A percentile compares a stretch with the other conserved stretches of the same genome.
Evolutionary conservation across 35 echinoderm and acorn worm species (phyloP).

Genomic region (Strongylocentrotus purpuratus): DNA sequence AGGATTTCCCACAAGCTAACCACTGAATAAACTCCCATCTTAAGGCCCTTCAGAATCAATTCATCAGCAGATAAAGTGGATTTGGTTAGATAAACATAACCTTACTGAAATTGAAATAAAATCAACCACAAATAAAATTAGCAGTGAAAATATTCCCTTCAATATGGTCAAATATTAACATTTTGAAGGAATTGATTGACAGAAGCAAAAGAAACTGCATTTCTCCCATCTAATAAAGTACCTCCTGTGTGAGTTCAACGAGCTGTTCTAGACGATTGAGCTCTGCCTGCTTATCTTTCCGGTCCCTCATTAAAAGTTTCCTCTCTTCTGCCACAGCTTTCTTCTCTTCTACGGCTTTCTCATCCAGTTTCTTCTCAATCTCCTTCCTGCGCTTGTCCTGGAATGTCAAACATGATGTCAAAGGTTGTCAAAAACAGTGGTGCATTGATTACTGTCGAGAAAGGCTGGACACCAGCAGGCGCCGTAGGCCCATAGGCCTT

Average conservation of each 20-base stretch:
- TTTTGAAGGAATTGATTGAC: background rate
- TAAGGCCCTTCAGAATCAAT: too few relatives aligned
- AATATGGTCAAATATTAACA: background rate
- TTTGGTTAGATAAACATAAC: too few relatives aligned
- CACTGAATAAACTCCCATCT: too few relatives aligned
- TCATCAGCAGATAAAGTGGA: too few relatives aligned
- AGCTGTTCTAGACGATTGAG: conserved; percentile 76
- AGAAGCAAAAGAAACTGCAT: background rate
- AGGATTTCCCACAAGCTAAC: too few relatives aligned
- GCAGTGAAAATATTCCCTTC: background rate
- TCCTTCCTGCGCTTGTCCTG: conserved; percentile 73
- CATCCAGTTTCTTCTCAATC: conserved; percentile 89
- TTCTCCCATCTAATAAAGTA: background rate
- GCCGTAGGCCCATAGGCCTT: too few relatives aligned
- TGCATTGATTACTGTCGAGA: background rate
- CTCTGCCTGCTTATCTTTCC: conserved; percentile 74
- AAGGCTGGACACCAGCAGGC: too few relatives aligned
- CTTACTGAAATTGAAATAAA: background rate
- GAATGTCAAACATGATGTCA: background rate
- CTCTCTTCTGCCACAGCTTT: conserved; percentile 72
- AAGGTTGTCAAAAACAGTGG: background rate
- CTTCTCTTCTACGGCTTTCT: conserved; percentile 82
- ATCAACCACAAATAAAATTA: background rate
- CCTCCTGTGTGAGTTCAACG: conserved; percentile 87
- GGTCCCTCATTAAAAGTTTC: conserved; percentile 71